phyloP scores from a whole-genome alignment of 2,888 invertebrate species.

The Hydraecia micacea region DNA sequence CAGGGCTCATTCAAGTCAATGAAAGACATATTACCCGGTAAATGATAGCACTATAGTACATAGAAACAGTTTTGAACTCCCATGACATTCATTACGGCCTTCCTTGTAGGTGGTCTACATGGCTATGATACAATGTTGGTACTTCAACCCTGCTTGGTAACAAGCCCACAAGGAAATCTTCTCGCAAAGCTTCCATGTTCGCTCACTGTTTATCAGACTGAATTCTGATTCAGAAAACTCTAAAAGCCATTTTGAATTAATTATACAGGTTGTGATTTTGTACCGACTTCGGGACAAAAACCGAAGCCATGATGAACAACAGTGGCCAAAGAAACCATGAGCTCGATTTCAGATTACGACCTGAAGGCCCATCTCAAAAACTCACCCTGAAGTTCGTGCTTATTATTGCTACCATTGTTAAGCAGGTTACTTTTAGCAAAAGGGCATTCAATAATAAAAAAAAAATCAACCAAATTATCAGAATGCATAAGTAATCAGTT shows the following conservation, averaged over 20 bases:
- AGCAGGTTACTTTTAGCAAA: neutral
- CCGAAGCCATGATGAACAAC: neutral
- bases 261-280: neutral
- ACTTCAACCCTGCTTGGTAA: neutral
- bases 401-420: neutral
- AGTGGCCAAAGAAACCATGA: neutral
- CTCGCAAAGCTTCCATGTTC: neutral
- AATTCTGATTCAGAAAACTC: neutral
- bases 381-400: neutral
- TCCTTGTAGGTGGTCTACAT: neutral
- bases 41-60: too few relatives aligned
- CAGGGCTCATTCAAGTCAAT: too few relatives aligned
- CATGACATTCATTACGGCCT: neutral
- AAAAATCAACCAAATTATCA: neutral
- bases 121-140: neutral
- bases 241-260: neutral
- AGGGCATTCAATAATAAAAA: neutral
- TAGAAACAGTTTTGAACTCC: neutral
- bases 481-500: neutral
- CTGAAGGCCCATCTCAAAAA: neutral
- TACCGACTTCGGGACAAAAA: neutral
- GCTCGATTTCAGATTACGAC: neutral
- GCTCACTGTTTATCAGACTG: neutral
- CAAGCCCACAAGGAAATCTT: neutral
- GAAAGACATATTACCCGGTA: too few relatives aligned